Base-by-base conservation (phyloP, 1,140 invertebrate genomes). In the Scaptomyza hsui region DNA sequence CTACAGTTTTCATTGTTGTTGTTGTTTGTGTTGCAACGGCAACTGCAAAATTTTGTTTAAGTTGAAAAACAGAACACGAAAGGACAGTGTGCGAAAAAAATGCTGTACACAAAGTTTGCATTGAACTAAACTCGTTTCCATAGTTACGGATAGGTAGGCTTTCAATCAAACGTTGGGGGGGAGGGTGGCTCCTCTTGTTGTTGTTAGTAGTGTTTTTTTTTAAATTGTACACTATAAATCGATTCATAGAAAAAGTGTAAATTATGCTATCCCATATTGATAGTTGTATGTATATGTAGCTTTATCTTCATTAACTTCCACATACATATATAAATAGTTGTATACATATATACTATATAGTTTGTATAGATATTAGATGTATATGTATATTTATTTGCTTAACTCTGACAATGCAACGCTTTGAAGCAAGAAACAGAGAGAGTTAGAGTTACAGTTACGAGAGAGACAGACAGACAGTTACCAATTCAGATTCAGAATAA, bases 181-280 rank as follows among this genome's bases (percentile, higher is more conserved):
- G n/a, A n/a, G n/a, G n/a, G 67, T 72, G 71, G 67, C 47, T 85
- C 75, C 35, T 65, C 29, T 70, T 56, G 29, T 67, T 71, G 47
- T 26, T 71, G 24, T 59, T 61, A 35, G 42, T 69, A 49, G 64
- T 64, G n/a, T 67, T 44, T 32, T 12, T 15, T 55, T 39, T 51
- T 39, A 44, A 64, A 62, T 75, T 69, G 78, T 85, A 83, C 81
- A 70, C 78, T 88, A 88, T 88, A 88, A 88, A 88, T 86, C 82
- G 83, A 76, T 82, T 85, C 78, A 88, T 88, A 88, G 82, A 88
- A 88, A 88, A 88, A 88, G 82, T 88, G 82, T 88, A 88, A 88
- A 88, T 86, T 88, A 88, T 81, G 72, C 82, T 88, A 88, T 86
- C 65, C 70, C 78, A 88, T 88, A 88, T 88, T 60, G 77, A 75